phyloP scores from a whole-genome alignment of 2,888 invertebrate genomes.

The Conops quadrifasciatus region DNA sequence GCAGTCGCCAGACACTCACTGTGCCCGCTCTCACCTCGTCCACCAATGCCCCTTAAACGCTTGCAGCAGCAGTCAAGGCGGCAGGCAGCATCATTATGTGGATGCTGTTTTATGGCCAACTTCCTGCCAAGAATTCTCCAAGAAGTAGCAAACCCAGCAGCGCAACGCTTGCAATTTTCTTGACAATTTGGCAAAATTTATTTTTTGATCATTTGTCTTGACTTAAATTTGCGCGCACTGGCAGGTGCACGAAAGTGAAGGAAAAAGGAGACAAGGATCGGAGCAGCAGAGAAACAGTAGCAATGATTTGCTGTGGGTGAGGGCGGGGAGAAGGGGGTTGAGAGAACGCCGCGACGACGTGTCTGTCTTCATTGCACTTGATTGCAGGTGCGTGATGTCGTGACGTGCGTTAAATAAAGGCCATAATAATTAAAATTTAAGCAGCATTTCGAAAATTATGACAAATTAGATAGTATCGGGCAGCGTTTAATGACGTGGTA shows the following conservation, averaged over 20 bases:
- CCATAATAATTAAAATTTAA: conserved; percentile 23
- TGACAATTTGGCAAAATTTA: conserved; percentile 41
- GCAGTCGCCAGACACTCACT: neutral
- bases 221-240: conserved; percentile 36
- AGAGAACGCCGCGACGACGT: neutral
- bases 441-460: neutral
- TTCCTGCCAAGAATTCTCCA: conserved; percentile 24
- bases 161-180: conserved; percentile 37
- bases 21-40: too few relatives aligned
- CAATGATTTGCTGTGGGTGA: too few relatives aligned
- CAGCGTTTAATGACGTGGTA: too few relatives aligned
- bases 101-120: conserved; percentile 39
- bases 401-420: conserved; percentile 18
- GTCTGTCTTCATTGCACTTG: conserved; percentile 35
- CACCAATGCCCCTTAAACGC: conserved; percentile 4
- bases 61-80: conserved; percentile 1
- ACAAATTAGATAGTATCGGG: too few relatives aligned
- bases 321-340: too few relatives aligned
- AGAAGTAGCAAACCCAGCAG: neutral
- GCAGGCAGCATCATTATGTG: conserved; percentile 24
- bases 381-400: conserved; percentile 30
- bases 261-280: neutral
- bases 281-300: too few relatives aligned
- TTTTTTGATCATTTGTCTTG: conserved; percentile 42
- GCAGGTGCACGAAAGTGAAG: conserved; percentile 14